Base-by-base conservation (phyloP, 2,113 vertebrate genomes). In the Protobothrops mucrosquamatus region DNA sequence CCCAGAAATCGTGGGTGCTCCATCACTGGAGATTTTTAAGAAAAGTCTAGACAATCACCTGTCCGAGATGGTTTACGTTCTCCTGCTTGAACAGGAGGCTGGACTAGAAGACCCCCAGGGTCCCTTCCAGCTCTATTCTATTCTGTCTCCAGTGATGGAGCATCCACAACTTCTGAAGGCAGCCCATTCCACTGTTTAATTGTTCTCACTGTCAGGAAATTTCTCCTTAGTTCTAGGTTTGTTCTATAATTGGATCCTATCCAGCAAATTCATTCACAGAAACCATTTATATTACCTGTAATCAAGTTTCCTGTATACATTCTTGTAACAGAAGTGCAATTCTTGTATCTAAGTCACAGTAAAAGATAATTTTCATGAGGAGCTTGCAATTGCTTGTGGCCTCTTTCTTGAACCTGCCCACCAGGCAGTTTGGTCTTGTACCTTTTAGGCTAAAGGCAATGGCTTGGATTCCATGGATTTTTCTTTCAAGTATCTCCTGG, bases 341-440 rank as follows among this genome's bases (percentile, higher is more conserved):
- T 51, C 48, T 51, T 51, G 48, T 51, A 51, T 51, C 48, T 48
- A 69, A 85, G 54, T 54, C 7, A 24, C 52, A 24, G 57, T 92
- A n/a, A 29, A 92, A 6, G 23, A 92, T 20, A 18, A 34, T 85
- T 2, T 34, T 52, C 11, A 6, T 87, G 20, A 1, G 39, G 43
- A 26, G 11, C 86, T 61, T 52, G 10, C 46, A 26, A 15, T 52
- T 51, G n/a, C 56, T 52, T n/a, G 22, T 26, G 48, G 34, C 69
- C 18, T 12, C 24, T 9, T 15, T 55, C 9, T 87, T 87, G 26
- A 91, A 87, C n/a, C 8, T 22, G 39, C 34, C 48, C 14, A 20
- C 87, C 43, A 89, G 5, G 52, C 6, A 29, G 91, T 94, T 94
- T 92, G 94, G 91, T 90, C n/a, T 39, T 88, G 20, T 48, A 92